Percentiles rank a stretch among this genome's conserved stretches.
These are phyloP conservation scores for Chaetodon trifasciatus DNA, from an alignment of 2,797 vertebrate species.

Conservation along the genomic window DNA sequence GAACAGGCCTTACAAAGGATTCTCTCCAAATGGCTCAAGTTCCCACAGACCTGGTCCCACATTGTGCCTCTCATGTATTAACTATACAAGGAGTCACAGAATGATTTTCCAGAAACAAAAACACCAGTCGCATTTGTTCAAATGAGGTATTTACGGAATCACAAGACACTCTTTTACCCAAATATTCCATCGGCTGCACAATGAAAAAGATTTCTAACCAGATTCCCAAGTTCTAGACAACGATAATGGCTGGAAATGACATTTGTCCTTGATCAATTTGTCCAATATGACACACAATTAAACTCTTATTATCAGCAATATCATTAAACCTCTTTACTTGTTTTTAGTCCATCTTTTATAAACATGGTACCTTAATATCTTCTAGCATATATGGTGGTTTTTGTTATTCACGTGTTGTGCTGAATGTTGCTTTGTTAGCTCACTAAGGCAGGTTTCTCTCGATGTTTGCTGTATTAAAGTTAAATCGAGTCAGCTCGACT, in stretches of 20 bases:
- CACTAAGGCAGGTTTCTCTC: not conserved
- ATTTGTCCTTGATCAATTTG: not conserved
- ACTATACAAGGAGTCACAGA: not conserved
- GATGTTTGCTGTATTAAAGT: not conserved
- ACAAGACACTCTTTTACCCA: not conserved
- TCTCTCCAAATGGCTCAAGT: conserved; percentile 32
- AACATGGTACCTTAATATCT: not conserved
- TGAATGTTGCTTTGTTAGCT: not conserved
- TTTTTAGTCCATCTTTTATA: not conserved
- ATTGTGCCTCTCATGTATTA: not conserved
- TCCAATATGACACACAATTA: not conserved
- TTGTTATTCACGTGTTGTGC: not conserved
- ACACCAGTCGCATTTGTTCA: not conserved
- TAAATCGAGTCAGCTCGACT: not conserved
- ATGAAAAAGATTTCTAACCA: not conserved
- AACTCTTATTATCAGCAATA: not conserved
- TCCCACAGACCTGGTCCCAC: conserved; percentile 11
- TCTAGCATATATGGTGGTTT: not conserved
- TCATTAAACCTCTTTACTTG: not conserved
- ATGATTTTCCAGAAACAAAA: not conserved
- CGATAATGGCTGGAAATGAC: not conserved
- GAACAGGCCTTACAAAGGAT: conserved; percentile 25
- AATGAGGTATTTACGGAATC: not conserved
- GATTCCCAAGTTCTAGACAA: not conserved
- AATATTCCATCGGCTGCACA: not conserved